Conservation (phyloP, 2,888 invertebrate species). For the Prosopocoilus inquinatus region DNA sequence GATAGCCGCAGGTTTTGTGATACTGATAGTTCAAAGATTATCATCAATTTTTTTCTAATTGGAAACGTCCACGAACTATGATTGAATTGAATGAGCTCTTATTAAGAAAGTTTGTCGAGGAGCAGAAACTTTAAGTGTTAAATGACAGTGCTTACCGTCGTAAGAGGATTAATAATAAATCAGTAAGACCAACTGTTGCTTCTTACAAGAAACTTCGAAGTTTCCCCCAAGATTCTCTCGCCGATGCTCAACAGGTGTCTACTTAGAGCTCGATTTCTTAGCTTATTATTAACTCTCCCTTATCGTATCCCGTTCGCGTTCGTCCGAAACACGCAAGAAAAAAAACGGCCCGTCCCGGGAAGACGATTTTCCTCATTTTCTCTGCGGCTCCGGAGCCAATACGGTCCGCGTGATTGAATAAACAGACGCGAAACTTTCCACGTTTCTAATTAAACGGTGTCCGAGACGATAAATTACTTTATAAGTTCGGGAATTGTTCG, state of each 20-base stretch:
- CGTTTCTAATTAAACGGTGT: constrained; percentile 28
- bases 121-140: background rate
- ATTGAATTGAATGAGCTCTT: background rate
- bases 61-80: background rate
- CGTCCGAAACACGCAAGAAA: too few relatives aligned
- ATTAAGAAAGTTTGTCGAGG: background rate
- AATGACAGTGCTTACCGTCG: constrained; percentile 3
- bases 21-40: too few relatives aligned
- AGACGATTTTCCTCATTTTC: too few relatives aligned
- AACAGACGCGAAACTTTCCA: constrained; percentile 23
- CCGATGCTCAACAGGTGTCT: constrained; percentile 33
- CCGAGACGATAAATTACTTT: constrained; percentile 32
- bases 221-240: constrained; percentile 22
- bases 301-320: too few relatives aligned
- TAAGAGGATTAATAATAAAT: constrained; percentile 22
- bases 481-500: constrained; percentile 27
- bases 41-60: background rate
- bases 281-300: constrained; percentile 18
- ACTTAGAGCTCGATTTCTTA: constrained; percentile 30
- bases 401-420: constrained; percentile 23
- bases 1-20: background rate
- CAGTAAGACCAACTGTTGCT: constrained; percentile 34
- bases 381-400: background rate
- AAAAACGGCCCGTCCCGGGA: too few relatives aligned
- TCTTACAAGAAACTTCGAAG: constrained; percentile 20